Evolutionary conservation across 2,888 invertebrate species (phyloP), one percentile per base, ranked within the genome.

Genomic region (Diachrysia chrysitis): DNA sequence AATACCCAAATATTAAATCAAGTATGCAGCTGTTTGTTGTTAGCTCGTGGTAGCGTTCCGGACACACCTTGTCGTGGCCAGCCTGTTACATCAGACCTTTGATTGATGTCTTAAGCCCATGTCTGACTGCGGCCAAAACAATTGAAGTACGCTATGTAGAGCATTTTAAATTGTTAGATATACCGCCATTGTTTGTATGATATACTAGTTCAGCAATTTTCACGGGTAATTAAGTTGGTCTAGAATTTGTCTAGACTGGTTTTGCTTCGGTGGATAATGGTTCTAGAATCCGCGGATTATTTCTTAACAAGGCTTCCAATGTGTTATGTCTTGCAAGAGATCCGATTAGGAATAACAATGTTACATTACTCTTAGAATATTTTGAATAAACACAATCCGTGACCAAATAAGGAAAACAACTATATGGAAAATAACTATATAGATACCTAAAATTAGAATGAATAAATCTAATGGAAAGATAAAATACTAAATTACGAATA

Each of bases 161-260:
- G 74, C 37, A 62, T 23, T 69, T 9, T 48, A 51, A n/a, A 48
- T 37, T 35, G 74, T 42, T 60, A 63, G 60, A 61, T 74, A 78
- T 73, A 59, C 63, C 54, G 60, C 69, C 55, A 78, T 78, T 74
- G 73, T 74, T 78, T 60, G 63, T 58, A 61, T 69, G 63, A 63
- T 46, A 32, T 25, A 54, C 23, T 54, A 25, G 23, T 51, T 51
- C 14, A 25, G 23, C 54, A 25, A 23, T 54, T 16, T 54, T 16
- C 21, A 16, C 12, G 23, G 54, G n/a, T 25, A 54, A 51, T 51
- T 51, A 51, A 51, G 19, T 51, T 19, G 21, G 48, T 56, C n/a
- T 57, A 66, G 53, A 63, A 60, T 67, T 67, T n/a, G 42, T 67
- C 1, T 0, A 29, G n/a, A 58, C 16, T 56, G 17, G 29, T 42